Evolutionary conservation across 2,888 invertebrate genomes (phyloP), one percentile per base, ranked within the genome.

Genomic region (Pandemis cinnamomeana): DNA sequence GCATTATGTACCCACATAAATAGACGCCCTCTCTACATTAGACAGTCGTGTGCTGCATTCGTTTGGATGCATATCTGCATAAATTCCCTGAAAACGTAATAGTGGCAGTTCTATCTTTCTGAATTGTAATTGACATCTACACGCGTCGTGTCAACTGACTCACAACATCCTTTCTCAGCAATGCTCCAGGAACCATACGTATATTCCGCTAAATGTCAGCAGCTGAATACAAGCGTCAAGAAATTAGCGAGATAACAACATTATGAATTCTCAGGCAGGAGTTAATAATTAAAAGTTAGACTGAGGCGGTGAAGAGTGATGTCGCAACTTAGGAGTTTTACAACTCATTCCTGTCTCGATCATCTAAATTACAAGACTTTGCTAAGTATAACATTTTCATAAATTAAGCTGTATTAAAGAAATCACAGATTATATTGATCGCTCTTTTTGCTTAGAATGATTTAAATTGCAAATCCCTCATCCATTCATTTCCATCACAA

Each of bases 381-480:
- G 51, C 51, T 66, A 8, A 67, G 41, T 53, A 61, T 70, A 15
- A 66, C 64, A 60, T 70, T 73, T 60, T 73, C 69, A 70, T 70
- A 70, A 73, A 74, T 74, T 78, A 74, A 76, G 72, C 76, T 73
- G 76, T 67, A 80, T 79, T 77, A 77, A 79, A 80, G 77, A 80
- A 85, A 83, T 84, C 80, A 83, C 81, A 80, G 78, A 83, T 73
- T 70, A 70, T 60, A 73, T 66, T 44, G 73, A 82, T 81, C 78
- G 78, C 75, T 75, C 70, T 81, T 82, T 83, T 81, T 76, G 75
- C 80, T 82, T 80, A 81, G 80, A 79, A 82, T 85, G 82, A 80
- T 89, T 88, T 87, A 85, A 86, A 87, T 86, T 89, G 86, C 86
- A 86, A 89, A 89, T 88, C 71, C 46, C 64, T 60, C 63, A 82